phyloP scores from a whole-genome alignment of 30 jellyfish, hydroid and myxozoan species.

The Aurelia sp. region DNA sequence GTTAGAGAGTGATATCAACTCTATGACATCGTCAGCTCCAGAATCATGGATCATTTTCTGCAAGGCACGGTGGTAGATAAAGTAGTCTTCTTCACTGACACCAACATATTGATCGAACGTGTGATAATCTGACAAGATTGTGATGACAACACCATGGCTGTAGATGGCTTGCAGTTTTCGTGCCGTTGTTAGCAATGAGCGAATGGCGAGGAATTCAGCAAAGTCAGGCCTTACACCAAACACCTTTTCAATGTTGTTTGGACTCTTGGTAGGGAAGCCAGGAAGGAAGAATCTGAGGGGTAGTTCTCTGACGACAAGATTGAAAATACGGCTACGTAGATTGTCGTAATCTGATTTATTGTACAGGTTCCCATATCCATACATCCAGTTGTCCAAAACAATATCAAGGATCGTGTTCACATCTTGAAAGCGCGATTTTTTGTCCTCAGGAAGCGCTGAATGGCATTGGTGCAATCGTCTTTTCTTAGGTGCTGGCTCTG shows the following conservation, averaged over 20 bases:
- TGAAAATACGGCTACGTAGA: conserved; percentile 12
- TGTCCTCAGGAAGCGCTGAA: no score
- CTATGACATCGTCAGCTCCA: conserved; percentile 53
- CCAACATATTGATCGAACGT: conserved; percentile 64
- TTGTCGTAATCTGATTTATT: conserved; percentile 1
- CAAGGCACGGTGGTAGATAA: conserved; percentile 30
- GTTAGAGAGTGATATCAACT: conserved; percentile 34
- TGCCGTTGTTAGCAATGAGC: conserved; percentile 17
- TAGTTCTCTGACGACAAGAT: background rate
- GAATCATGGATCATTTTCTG: conserved; percentile 18
- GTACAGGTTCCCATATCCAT: conserved; percentile 4
- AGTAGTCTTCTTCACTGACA: conserved; percentile 54
- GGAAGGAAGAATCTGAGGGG: conserved; percentile 55
- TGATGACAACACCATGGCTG: conserved; percentile 33
- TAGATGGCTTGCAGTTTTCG: conserved; percentile 57
- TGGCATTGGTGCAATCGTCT: no score
- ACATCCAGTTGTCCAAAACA: conserved; percentile 12
- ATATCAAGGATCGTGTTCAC: conserved; percentile 7
- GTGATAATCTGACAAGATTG: conserved; percentile 62
- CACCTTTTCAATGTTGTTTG: conserved; percentile 39
- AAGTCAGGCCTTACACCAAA: conserved; percentile 45
- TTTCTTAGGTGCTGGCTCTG: no score
- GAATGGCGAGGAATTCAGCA: conserved; percentile 52
- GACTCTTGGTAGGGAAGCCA: conserved; percentile 65
- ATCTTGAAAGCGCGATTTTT: no score